A percentile compares a stretch with the other conserved stretches of the same genome.
These are phyloP conservation scores for Tipula lateralis DNA, from an alignment of 2,888 invertebrate species.

Conservation along the genomic window DNA sequence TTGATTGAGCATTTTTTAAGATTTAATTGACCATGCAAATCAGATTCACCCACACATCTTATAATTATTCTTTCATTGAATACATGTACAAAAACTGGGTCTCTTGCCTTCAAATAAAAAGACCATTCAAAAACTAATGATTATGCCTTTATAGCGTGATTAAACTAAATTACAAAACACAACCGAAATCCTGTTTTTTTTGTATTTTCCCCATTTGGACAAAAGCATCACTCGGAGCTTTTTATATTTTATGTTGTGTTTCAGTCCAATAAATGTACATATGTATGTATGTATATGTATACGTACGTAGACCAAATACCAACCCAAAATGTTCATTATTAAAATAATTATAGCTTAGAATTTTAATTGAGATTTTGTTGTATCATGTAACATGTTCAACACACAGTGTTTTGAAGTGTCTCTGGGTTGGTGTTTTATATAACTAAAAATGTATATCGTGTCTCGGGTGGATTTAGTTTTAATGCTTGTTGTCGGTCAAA, in stretches of 20 bases:
- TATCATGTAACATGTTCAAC: not conserved
- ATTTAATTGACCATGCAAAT: too few relatives aligned
- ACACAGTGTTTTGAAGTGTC: not conserved
- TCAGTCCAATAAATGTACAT: not conserved
- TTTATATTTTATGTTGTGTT: not conserved
- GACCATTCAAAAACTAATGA: not conserved
- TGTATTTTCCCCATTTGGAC: not conserved
- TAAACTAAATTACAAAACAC: not conserved
- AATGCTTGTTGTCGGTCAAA: not conserved
- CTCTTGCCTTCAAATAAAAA: too few relatives aligned
- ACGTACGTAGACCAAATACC: not conserved
- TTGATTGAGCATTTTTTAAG: too few relatives aligned
- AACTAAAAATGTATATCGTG: not conserved
- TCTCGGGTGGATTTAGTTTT: not conserved
- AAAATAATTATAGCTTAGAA: not conserved
- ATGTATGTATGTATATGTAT: too few relatives aligned
- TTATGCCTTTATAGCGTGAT: not conserved
- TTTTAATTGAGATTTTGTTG: not conserved
- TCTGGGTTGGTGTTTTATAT: not conserved
- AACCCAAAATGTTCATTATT: not conserved
- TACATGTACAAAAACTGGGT: too few relatives aligned
- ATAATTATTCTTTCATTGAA: too few relatives aligned
- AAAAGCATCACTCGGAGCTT: not conserved
- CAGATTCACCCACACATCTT: too few relatives aligned
- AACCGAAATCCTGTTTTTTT: not conserved